Conservation (phyloP, 2,888 invertebrate species). For the Spisula subtruncata region DNA sequence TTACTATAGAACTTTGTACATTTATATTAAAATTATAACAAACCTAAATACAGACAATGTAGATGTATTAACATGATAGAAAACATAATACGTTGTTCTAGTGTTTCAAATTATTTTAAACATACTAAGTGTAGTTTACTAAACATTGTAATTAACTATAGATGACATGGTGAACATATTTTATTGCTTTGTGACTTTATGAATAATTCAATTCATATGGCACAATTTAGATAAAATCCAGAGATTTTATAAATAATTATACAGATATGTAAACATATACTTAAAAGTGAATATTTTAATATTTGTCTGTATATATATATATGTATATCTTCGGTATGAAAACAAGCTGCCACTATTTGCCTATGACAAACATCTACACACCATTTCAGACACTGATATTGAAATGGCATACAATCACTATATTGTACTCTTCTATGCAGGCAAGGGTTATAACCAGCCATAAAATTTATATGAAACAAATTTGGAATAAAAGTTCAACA, state of each 20-base stretch:
- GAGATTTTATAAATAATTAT: not conserved
- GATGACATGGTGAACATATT: not conserved
- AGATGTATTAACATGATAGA: not conserved
- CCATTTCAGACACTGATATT: not conserved
- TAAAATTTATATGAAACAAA: not conserved
- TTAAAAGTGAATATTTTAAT: not conserved
- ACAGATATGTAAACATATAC: not conserved
- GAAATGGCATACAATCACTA: too few relatives aligned
- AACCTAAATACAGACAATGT: not conserved
- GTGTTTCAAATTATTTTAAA: not conserved
- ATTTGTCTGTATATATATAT: not conserved
- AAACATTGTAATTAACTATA: too few relatives aligned
- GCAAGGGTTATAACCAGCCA: too few relatives aligned
- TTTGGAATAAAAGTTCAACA: not conserved
- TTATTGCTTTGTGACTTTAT: constrained; percentile 7
- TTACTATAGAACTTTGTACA: not conserved
- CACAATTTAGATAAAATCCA: not conserved
- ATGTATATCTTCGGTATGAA: not conserved
- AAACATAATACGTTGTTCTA: not conserved
- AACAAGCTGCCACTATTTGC: not conserved
- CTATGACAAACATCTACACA: not conserved
- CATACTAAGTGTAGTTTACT: too few relatives aligned
- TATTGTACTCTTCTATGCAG: too few relatives aligned
- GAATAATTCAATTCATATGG: not conserved
- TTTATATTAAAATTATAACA: constrained; percentile 24